Evolutionary conservation across 2,797 vertebrate genomes (phyloP), one percentile per base, ranked within the genome.

Genomic region (Schizothorax lantsangensis): DNA sequence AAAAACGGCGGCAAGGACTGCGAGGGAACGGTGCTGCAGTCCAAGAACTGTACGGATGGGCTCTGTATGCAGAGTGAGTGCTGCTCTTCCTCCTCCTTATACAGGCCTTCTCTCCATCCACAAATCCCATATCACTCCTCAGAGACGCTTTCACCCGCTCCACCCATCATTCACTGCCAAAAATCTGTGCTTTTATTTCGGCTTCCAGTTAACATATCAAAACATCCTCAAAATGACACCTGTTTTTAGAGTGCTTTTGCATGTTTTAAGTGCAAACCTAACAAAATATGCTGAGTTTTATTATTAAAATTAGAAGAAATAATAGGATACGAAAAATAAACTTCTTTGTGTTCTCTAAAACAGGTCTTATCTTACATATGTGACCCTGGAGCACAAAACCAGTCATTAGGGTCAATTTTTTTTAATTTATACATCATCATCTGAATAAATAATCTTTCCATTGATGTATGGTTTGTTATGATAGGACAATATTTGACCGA

Each of bases 21-120:
- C 0, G 97, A 98, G 40, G 98, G 98, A 79, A 94, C 96, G 79
- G 96, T 98, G 88, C 95, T 99, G 83, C 98, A 98, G 93, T 98
- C 98, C 94, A 97, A 99, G 95, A 99, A 99, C 96, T 99, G 98
- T 93, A 99, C 98, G 0, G 98, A 99, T 15, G 98, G 98, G 82
- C 96, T 99, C 87, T 99, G 98, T 93, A 99, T 99, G 98, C 98
- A 99, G 95, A 97, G 98, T 99, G 95, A 99, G 98, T 97, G 92
- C 89, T 87, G 69, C 87, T 87, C 81, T 66, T 33, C 14, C 14
- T 66, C 49, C 85, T 88, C 30, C 6, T 33, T 9, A 38, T 10
- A 57, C 26, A 72, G 36, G 38, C 57, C 26, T 3, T 45, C n/a
- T 23, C 77, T n/a, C 23, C 77, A 38, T n/a, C 54, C 36, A 15